A percentile compares a stretch with the other conserved stretches of the same genome.
Evolutionary conservation across 2,797 vertebrate species (phyloP).

Genomic region (Acridotheres tristis): DNA sequence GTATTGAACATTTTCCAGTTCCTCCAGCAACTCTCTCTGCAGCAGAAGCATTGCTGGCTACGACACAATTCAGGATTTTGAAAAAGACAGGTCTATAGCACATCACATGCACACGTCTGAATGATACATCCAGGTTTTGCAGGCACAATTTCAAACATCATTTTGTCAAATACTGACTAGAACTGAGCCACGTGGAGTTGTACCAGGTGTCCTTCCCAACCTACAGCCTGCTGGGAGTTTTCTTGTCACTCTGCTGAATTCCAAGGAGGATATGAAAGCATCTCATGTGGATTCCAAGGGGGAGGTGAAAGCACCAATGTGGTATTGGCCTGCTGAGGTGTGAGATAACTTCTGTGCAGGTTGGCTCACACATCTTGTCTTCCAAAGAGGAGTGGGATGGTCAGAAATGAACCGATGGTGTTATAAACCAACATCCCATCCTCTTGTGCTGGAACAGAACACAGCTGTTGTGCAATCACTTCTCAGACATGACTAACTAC

Average conservation of each 20-base stretch:
- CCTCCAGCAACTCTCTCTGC: neutral
- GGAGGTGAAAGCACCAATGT: neutral
- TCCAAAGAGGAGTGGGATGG: neutral
- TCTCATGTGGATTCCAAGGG: neutral
- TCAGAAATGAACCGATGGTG: neutral
- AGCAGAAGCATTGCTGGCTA: neutral
- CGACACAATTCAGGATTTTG: neutral
- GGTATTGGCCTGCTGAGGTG: neutral
- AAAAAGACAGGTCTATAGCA: neutral
- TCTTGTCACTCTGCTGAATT: neutral
- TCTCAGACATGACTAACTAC: neutral
- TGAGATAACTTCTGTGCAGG: neutral
- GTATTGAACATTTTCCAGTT: neutral
- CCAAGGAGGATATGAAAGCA: neutral
- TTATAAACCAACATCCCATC: neutral
- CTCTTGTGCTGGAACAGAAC: neutral
- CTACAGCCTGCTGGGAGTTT: neutral
- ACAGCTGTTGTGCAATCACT: neutral
- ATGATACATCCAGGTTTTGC: neutral
- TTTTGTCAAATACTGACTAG: neutral
- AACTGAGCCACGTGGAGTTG: fast-evolving
- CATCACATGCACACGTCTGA: neutral
- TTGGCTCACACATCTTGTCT: neutral
- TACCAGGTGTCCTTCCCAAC: neutral
- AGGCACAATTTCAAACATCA: neutral